Evolutionary conservation across 2,113 vertebrate species (phyloP), one percentile per base, ranked within the genome.

Genomic region (Crotalus viridis): DNA sequence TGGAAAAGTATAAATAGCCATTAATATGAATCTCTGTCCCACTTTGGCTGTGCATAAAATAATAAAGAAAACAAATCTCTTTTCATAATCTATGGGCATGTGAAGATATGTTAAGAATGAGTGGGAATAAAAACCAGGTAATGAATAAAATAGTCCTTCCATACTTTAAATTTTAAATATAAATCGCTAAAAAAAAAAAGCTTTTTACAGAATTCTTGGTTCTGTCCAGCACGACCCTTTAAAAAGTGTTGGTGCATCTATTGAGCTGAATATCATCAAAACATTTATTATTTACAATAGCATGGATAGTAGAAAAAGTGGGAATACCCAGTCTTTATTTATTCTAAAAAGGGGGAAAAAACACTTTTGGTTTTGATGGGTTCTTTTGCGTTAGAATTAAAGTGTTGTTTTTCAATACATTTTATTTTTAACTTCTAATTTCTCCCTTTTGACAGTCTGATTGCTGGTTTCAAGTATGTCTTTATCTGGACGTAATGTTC

Each of bases 261-360:
- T 57, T 19, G 89, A 94, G 92, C 57, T 93, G 28, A 54, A 94
- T 2, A 87, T 87, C 10, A 3, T 57, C 26, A 10, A 85, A 89
- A 85, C 94, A 93, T 92, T 95, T 61, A 93, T 51, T 51, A 51
- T 51, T 51, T 1, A 0, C 89, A 95, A 93, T 90, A 93, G 33
- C 93, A 95, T 95, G 95, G 94, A 95, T 54, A 95, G 94, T 33
- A 93, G 93, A 87, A 93, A 6, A 56, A 87, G 26, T 74, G 2
- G 90, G 74, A 46, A 56, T 0, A 89, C 92, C 55, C 91, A 6
- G 17, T 39, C 1, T 74, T 21, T 86, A n/a, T 28, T 87, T 90
- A 0, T 26, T 92, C 92, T 3, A 3, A 87, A 46, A 19, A 90
- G 33, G 87, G 48, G 64, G n/a, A 24, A 5, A 5, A 2, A 24